A percentile compares a stretch with the other conserved stretches of the same genome.
phyloP scores from a whole-genome alignment of 1,140 invertebrate species.

The Drosophila tropicalis region DNA sequence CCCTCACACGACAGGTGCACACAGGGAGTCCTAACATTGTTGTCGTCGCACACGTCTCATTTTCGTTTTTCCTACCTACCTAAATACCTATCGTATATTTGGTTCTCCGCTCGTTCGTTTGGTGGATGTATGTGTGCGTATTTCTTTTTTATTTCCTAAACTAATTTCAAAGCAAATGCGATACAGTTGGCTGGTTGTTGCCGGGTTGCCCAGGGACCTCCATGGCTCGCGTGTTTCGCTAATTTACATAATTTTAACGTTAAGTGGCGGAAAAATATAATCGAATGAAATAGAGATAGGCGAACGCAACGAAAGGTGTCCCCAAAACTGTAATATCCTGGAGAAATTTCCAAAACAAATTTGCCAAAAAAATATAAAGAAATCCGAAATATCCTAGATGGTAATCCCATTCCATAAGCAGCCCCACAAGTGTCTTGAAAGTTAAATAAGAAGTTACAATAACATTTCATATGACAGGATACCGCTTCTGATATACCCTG shows the following conservation, averaged over 20 bases:
- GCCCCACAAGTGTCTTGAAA: constrained; percentile 11
- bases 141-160: constrained; percentile 17
- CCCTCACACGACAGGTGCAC: constrained; percentile 11
- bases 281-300: constrained; percentile 27
- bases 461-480: not conserved
- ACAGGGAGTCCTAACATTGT: constrained; percentile 6
- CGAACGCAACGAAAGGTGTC: constrained; percentile 5
- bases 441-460: constrained; percentile 17
- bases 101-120: not conserved
- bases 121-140: not conserved
- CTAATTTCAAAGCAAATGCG: constrained; percentile 34
- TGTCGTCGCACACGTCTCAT: constrained; percentile 11
- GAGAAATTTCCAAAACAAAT: constrained; percentile 6
- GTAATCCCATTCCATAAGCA: not conserved
- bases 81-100: constrained; percentile 1
- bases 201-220: not conserved
- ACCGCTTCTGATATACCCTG: too few relatives aligned
- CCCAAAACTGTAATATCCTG: constrained; percentile 1
- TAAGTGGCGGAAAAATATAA: constrained; percentile 36
- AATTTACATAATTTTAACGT: constrained; percentile 37
- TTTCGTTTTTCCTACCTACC: constrained; percentile 7
- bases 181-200: constrained; percentile 15
- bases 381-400: not conserved
- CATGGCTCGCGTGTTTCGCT: constrained; percentile 28
- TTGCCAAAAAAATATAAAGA: not conserved